Base-by-base conservation (phyloP, 2,113 vertebrate species). In the Mirounga angustirostris region DNA sequence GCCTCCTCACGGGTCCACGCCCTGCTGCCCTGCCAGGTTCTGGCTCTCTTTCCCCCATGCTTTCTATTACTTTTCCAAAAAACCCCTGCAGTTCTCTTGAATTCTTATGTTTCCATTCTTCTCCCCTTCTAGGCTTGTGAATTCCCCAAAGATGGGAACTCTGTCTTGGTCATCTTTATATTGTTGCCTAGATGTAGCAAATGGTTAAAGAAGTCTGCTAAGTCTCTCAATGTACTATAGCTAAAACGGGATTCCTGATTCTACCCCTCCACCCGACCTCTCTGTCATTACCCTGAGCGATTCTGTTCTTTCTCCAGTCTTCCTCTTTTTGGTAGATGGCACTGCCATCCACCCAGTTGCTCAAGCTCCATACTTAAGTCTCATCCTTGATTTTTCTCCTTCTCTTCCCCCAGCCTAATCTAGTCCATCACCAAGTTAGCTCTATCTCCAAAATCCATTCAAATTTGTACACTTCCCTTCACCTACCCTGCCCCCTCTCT, bases 201-300 rank as follows among this genome's bases (percentile, higher is more conserved):
- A 74, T 63, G 56, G 83, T 50, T 92, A 24, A 82, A 95, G 78
- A 54, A 30, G n/a, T n/a, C 30, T 54, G 46, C 12, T 13, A 54
- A 63, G 11, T 30, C n/a, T 65, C 50, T 76, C 4, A 5, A 58
- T 3, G 33, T 8, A 28, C 40, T 21, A 56, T 28, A 76, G 40
- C 56, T 83, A 26, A 90, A 92, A 50, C 1, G 78, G 18, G 30
- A 52, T 3, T 14, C 21, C 7, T 5, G 61, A 61, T 21, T 63
- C 50, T 7, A 40, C 0, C 5, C 11, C 7, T 18, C 7, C 3
- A 10, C 21, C 14, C 19, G 8, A 18, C 21, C 22, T 26, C 43
- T 18, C 12, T 81, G 50, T 76, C 24, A 36, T 79, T 26, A 22
- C 12, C 52, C 8, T 28, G 30, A 65, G n/a, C 4, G 9, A 28